Evolutionary conservation across 1,140 invertebrate genomes (phyloP).

Genomic region (Apis dorsata): DNA sequence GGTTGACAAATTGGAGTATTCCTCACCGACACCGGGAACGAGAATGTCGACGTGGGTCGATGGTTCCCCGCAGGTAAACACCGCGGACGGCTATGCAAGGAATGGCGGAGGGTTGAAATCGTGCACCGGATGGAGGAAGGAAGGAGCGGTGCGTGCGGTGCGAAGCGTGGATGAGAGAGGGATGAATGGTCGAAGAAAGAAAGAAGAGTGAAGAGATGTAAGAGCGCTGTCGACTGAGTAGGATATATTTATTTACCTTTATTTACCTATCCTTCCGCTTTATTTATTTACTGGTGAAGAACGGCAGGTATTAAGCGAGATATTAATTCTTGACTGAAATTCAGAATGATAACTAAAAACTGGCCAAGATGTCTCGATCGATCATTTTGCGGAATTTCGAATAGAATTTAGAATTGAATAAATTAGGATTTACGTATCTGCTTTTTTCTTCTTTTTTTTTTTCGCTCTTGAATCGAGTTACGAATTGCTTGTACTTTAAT

Average conservation of each 20-base stretch:
- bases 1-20: constrained; percentile 73
- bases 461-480: too few species aligned
- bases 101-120: constrained; percentile 21
- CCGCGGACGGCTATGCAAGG: constrained; percentile 49
- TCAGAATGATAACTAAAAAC: background rate
- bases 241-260: constrained; percentile 20
- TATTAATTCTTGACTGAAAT: constrained; percentile 25
- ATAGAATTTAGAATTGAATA: background rate
- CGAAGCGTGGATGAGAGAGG: background rate
- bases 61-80: constrained; percentile 69
- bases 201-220: background rate
- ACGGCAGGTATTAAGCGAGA: background rate
- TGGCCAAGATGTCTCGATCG: constrained; percentile 1
- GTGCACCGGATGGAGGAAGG: background rate
- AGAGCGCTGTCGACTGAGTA: background rate
- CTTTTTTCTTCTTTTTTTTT: background rate
- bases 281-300: constrained; percentile 23
- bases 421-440: background rate
- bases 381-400: background rate
- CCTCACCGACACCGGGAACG: constrained; percentile 53
- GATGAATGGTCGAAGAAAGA: background rate
- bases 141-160: background rate
- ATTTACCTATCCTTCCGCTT: constrained; percentile 43
- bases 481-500: too few species aligned
- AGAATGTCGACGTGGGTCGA: constrained; percentile 62